phyloP scores from a whole-genome alignment of 2,888 invertebrate species.

The Epirrhoe alternata region DNA sequence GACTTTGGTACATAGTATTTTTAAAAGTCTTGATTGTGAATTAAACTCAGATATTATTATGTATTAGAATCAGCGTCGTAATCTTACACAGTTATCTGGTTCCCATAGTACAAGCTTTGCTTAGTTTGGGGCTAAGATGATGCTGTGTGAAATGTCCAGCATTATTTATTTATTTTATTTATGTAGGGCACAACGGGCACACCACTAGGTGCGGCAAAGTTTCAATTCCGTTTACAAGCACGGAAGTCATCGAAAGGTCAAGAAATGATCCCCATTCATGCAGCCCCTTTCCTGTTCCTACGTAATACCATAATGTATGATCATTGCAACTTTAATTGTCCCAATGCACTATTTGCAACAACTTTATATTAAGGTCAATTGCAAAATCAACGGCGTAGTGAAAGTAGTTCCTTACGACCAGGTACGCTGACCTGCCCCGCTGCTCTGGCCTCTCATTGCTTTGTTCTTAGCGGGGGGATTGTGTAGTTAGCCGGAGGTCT shows the following conservation, averaged over 20 bases:
- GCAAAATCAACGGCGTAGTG: conserved; percentile 64
- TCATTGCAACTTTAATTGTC: conserved; percentile 57
- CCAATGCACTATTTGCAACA: conserved; percentile 53
- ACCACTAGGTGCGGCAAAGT: no score
- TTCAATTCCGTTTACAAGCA: no score
- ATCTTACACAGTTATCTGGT: no score
- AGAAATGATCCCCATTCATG: conserved; percentile 13
- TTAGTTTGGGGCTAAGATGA: no score
- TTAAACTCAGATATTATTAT: no score
- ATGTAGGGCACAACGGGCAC: no score
- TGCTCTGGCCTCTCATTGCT: conserved; percentile 16
- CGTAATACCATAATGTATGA: conserved; percentile 35
- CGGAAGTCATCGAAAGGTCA: neutral
- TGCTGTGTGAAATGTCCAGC: no score
- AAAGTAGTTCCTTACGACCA: conserved; percentile 65
- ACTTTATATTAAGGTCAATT: conserved; percentile 67
- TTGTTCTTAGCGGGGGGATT: conserved; percentile 15
- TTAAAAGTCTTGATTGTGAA: no score
- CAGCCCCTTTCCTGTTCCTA: conserved; percentile 37
- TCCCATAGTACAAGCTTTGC: no score
- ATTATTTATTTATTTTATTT: no score
- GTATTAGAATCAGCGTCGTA: no score
- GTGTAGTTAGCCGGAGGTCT: conserved; percentile 16
- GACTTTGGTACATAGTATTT: no score
- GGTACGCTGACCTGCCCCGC: conserved; percentile 39